Conservation (phyloP, 2,113 vertebrate species). For the Prolemur simus region DNA sequence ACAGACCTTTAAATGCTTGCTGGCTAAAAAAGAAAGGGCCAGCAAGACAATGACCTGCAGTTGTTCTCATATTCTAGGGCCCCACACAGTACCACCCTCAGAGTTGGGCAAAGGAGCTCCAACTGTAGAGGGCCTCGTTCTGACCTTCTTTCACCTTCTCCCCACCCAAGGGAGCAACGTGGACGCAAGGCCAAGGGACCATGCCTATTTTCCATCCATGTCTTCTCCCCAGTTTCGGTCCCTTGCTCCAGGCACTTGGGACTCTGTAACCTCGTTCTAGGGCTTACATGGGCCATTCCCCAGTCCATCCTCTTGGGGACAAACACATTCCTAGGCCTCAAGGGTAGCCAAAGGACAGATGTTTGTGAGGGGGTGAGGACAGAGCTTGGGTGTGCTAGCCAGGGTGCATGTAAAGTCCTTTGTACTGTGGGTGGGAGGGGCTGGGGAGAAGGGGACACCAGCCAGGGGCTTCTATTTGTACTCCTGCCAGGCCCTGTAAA, state of each 20-base stretch:
- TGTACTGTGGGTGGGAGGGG: neutral
- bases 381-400: neutral
- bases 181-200: neutral
- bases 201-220: neutral
- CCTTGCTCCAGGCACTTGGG: neutral
- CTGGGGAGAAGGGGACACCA: neutral
- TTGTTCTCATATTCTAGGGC: neutral
- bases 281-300: neutral
- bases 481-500: neutral
- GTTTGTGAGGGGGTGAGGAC: neutral
- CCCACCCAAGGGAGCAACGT: fast-evolving
- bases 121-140: neutral
- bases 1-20: neutral
- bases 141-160: neutral
- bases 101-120: neutral
- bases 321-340: neutral
- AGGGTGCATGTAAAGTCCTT: neutral
- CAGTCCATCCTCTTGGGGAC: neutral
- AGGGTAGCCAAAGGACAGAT: neutral
- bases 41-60: neutral
- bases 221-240: neutral
- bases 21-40: neutral
- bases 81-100: neutral
- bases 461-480: neutral
- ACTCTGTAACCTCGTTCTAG: neutral